These are phyloP conservation scores for Hiodon tergisus DNA, from an alignment of 2,113 vertebrate genomes.

Conservation along the genomic window DNA sequence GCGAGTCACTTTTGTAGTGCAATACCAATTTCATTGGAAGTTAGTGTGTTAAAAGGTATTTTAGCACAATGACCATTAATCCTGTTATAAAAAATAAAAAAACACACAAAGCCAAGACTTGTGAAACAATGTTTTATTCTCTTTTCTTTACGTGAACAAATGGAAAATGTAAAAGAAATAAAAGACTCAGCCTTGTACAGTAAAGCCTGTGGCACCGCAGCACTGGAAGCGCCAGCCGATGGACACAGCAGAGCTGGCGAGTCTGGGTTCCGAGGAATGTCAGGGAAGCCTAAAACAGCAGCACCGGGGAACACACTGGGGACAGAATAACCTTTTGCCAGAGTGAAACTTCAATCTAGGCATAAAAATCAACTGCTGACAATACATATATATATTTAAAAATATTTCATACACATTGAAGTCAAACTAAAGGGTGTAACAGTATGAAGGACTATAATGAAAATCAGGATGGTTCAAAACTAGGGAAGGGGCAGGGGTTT, in stretches of 20 bases:
- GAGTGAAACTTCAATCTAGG: not conserved
- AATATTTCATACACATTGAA: not conserved
- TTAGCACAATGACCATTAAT: too few relatives aligned
- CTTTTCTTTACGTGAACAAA: conserved; percentile 51
- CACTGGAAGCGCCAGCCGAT: not conserved
- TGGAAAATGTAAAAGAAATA: conserved; percentile 5
- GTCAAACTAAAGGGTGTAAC: conserved; percentile 6
- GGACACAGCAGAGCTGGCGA: not conserved
- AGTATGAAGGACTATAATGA: not conserved
- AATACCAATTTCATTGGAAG: too few relatives aligned
- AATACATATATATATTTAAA: conserved; percentile 3
- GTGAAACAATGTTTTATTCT: conserved; percentile 62
- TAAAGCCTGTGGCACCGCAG: conserved; percentile 13
- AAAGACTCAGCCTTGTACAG: not conserved
- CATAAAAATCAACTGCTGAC: conserved; percentile 16
- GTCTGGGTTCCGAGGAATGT: not conserved
- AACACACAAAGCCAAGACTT: conserved; percentile 27
- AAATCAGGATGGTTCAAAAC: not conserved
- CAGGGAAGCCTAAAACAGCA: conserved; percentile 14
- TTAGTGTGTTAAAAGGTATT: too few relatives aligned
- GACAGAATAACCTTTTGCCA: not conserved
- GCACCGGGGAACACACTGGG: not conserved
- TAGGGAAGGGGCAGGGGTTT: not conserved
- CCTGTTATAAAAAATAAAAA: not conserved
- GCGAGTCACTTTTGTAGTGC: too few relatives aligned